Evolutionary conservation across 1,140 invertebrate species (phyloP), one percentile per base, ranked within the genome.

Genomic region (Camponotus pennsylvanicus): DNA sequence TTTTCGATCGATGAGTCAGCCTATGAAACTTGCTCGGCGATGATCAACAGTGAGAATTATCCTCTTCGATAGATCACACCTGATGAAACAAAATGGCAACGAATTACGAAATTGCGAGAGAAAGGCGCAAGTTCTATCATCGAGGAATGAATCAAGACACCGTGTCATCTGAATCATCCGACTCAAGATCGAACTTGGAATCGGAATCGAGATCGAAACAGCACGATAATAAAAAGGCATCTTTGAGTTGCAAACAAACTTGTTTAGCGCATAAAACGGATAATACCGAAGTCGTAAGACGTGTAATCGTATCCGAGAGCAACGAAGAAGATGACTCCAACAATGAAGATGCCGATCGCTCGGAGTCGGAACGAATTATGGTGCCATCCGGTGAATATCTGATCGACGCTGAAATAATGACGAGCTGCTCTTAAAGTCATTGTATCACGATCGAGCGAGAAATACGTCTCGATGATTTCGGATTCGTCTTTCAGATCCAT

Each of bases 401-500:
- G 42, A 52, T 2, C 8, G 6, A 7, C 45, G 2, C 13, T 49
- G 49, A 52, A 52, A 52, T 52, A 52, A 52, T 52, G 15, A 52
- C 15, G 49, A 70, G 3, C 21, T 71, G 4, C 21, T 40, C 4
- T 59, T 27, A 21, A 15, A 42, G 7, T 71, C 1, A 9, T 57
- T 0, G 27, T 18, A 57, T 27, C 1, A 13, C 15, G 45, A 4
- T 3, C 45, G 15, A 52, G 21, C 7, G 32, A 8, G 13, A 42
- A 66, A 40, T 1, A 64, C 27, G 9, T 61, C 32, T 52, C 32
- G 34, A 63, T 18, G 13, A 73, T 79, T 37, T 49, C 27, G 37
- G 63, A 49, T 69, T 61, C 37, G 0, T 79, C 18, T 69, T 78
- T 32, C 92, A 96, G 97, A 97, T 96, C 97, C 97, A 34, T 94